phyloP scores from a whole-genome alignment of 2,888 invertebrate species.

The Nymphalis polychloros region DNA sequence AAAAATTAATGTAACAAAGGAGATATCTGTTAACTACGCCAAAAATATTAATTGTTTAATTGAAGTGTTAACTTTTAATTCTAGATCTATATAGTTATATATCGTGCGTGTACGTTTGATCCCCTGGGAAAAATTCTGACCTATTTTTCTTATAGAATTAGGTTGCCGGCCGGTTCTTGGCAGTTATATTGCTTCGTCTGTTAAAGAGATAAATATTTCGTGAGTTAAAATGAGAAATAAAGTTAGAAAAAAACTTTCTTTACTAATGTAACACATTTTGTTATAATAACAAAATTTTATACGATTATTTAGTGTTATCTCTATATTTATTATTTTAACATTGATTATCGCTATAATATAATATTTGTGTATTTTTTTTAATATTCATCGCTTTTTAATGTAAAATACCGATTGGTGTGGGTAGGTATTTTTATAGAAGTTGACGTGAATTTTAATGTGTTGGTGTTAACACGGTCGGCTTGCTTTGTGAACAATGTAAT shows the following conservation, averaged over 20 bases:
- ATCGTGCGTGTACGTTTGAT: conserved; percentile 28
- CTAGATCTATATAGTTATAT: neutral
- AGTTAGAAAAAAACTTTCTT: conserved; percentile 1
- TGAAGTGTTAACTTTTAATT: neutral
- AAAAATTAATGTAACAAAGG: neutral
- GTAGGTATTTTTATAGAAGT: conserved; percentile 18
- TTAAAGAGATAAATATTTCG: conserved; percentile 4
- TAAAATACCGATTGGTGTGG: neutral
- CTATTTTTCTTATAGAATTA: conserved; percentile 51
- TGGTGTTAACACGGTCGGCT: conserved; percentile 14
- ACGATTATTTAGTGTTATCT: conserved; percentile 17
- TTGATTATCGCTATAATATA: conserved; percentile 6
- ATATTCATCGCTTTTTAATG: neutral
- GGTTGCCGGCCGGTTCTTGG: conserved; percentile 42
- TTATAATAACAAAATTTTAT: neutral
- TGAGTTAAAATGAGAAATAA: neutral
- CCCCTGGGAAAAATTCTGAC: conserved; percentile 51
- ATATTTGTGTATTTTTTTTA: neutral
- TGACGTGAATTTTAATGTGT: conserved; percentile 18
- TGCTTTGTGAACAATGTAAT: conserved; percentile 21
- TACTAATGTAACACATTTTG: neutral
- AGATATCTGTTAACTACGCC: neutral
- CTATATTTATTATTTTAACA: conserved; percentile 6
- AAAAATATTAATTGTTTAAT: neutral
- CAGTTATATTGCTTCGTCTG: conserved; percentile 11